These are phyloP conservation scores for Leptestheria dahalacensis DNA, from an alignment of 1,140 invertebrate species.

Conservation along the genomic window DNA sequence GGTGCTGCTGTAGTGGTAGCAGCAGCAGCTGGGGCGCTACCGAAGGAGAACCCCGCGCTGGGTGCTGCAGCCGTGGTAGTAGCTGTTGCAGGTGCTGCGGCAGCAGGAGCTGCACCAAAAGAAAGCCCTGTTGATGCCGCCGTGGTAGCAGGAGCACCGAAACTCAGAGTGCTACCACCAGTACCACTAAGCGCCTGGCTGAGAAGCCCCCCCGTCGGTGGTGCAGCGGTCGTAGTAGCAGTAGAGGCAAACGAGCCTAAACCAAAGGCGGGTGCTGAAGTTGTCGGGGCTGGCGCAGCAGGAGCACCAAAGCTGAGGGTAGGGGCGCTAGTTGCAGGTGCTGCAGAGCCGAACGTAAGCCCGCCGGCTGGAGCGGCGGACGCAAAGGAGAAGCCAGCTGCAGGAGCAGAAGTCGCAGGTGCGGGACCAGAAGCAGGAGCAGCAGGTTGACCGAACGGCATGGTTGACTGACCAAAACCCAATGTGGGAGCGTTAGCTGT, in stretches of 20 bases:
- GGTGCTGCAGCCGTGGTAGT: slow-evolving; percentile 22
- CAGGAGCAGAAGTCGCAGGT: slow-evolving; percentile 13
- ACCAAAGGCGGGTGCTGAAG: slow-evolving; percentile 2
- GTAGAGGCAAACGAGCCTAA: neutral
- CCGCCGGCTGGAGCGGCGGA: slow-evolving; percentile 15
- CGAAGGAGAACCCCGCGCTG: neutral
- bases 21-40: slow-evolving; percentile 25
- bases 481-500: slow-evolving; percentile 16
- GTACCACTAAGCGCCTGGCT: neutral
- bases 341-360: slow-evolving; percentile 15
- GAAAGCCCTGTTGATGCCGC: no score
- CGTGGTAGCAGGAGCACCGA: neutral
- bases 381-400: no score
- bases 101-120: no score
- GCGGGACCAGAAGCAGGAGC: slow-evolving; percentile 22
- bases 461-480: slow-evolving; percentile 6
- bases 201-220: neutral
- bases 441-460: slow-evolving; percentile 15
- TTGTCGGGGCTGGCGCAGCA: slow-evolving; percentile 13
- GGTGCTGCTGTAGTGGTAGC: slow-evolving; percentile 18
- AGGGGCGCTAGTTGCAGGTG: slow-evolving; percentile 15
- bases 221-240: neutral
- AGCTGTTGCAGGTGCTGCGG: neutral
- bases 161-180: neutral
- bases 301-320: slow-evolving; percentile 17